phyloP scores from a whole-genome alignment of 2,113 vertebrate species.

The Vidua chalybeata region DNA sequence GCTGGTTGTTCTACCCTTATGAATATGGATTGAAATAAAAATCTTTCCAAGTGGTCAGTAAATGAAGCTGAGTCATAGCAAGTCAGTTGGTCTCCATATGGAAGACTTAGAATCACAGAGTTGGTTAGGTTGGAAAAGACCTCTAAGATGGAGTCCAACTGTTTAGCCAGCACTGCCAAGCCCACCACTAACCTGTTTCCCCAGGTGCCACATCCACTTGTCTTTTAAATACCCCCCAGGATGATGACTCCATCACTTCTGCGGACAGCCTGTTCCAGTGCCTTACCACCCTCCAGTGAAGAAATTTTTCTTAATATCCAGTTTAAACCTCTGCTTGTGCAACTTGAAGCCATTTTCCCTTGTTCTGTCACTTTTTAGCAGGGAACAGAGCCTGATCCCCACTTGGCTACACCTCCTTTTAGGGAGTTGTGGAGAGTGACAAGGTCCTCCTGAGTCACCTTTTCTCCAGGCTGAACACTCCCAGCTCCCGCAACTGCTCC shows the following conservation, averaged over 20 bases:
- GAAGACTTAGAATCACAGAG: neutral
- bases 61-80: neutral
- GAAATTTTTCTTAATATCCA: neutral
- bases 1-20: neutral
- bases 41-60: neutral
- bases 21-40: neutral
- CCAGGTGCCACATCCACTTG: neutral
- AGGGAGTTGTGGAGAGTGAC: neutral
- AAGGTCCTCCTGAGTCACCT: neutral
- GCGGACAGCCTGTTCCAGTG: neutral
- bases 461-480: neutral
- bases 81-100: neutral
- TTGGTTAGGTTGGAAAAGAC: neutral
- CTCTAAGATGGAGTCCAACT: rapidly evolving
- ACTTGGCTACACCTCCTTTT: neutral
- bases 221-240: neutral
- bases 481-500: neutral
- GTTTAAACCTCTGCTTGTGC: neutral
- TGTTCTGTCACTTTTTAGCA: neutral
- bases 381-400: neutral
- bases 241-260: neutral
- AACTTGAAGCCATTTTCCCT: neutral
- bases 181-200: neutral
- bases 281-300: neutral
- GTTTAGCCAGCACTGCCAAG: neutral